Percentiles rank a stretch among this genome's conserved stretches.
Conservation (phyloP, 2,797 vertebrate species). For the Percopsis omiscomaycus region DNA sequence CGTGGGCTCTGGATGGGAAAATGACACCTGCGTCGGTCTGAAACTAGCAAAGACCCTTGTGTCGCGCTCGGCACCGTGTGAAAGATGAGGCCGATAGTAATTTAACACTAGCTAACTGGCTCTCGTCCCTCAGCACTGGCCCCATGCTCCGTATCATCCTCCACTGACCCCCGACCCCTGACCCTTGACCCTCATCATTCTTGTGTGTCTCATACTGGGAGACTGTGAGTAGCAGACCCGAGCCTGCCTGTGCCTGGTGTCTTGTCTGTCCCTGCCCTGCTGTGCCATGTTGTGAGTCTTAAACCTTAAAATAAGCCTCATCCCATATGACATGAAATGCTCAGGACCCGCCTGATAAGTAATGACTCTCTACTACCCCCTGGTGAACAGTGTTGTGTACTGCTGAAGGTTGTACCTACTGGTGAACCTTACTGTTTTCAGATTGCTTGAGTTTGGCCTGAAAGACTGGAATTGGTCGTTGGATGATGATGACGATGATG, state of each 20-base stretch:
- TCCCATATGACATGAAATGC: constrained; percentile 2
- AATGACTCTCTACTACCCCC: constrained; percentile 37
- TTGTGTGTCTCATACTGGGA: constrained; percentile 64
- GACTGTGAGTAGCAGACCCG: constrained; percentile 69
- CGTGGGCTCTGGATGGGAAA: too few species aligned
- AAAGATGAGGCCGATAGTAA: background rate
- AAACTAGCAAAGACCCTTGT: too few species aligned
- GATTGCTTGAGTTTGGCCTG: constrained; percentile 95
- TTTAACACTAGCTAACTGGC: constrained; percentile 51
- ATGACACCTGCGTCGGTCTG: too few species aligned
- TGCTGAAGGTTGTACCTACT: constrained; percentile 13
- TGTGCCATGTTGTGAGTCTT: constrained; percentile 28
- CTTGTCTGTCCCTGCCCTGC: constrained; percentile 7
- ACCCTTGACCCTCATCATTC: constrained; percentile 66
- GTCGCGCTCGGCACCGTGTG: background rate
- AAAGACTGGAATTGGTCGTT: constrained; percentile 97
- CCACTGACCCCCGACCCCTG: constrained; percentile 74
- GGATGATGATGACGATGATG: constrained; percentile 86
- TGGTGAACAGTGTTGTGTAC: constrained; percentile 28
- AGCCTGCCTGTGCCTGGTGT: constrained; percentile 17
- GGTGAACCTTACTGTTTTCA: constrained; percentile 87
- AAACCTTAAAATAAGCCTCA: constrained; percentile 20
- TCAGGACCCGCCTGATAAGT: background rate
- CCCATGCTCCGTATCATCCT: constrained; percentile 81
- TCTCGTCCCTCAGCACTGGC: constrained; percentile 73